Evolutionary conservation across 2,113 vertebrate genomes (phyloP).

Genomic region (Eptesicus fuscus): DNA sequence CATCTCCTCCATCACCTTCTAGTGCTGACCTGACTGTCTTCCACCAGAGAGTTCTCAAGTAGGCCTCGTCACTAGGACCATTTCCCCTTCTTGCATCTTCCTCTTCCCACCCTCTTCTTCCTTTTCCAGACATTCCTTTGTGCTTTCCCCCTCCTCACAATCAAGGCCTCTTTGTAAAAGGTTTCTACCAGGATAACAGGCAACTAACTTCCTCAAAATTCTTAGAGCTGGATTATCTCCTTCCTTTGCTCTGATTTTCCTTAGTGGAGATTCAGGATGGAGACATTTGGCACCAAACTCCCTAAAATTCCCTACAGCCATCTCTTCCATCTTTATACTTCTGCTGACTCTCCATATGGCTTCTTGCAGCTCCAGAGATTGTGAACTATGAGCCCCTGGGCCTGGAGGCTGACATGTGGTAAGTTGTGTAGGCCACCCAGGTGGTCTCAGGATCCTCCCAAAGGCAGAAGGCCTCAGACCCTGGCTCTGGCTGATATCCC

Average conservation of each 20-base stretch:
- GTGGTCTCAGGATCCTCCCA: background rate
- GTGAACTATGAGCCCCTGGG: constrained; percentile 97
- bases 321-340: background rate
- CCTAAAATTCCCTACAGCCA: background rate
- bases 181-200: background rate
- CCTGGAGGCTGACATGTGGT: constrained; percentile 98
- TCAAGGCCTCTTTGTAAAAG: background rate
- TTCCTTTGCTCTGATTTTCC: background rate
- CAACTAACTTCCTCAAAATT: background rate
- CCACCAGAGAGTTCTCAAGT: background rate
- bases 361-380: constrained; percentile 96
- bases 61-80: background rate
- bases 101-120: background rate
- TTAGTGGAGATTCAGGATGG: background rate
- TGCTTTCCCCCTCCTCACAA: background rate
- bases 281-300: background rate
- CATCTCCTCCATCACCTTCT: background rate
- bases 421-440: constrained; percentile 68
- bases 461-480: background rate
- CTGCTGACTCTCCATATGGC: constrained; percentile 51
- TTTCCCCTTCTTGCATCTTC: background rate
- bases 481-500: background rate
- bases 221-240: background rate
- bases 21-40: background rate
- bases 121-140: background rate